A percentile compares a stretch with the other conserved stretches of the same genome.
phyloP scores from a whole-genome alignment of 2,888 invertebrate species.

The Criorhina ranunculi region DNA sequence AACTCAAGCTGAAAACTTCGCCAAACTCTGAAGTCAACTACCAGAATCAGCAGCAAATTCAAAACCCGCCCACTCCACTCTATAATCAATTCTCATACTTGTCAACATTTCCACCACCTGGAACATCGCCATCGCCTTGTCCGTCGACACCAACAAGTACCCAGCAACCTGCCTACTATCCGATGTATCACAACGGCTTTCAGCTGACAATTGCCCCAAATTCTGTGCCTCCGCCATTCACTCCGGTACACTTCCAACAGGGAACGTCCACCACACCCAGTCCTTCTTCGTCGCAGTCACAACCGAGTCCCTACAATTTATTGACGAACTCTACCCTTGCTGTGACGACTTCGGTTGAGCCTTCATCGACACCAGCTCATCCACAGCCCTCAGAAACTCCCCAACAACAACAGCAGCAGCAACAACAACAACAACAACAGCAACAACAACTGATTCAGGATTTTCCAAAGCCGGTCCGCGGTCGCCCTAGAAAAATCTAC shows the following conservation, averaged over 20 bases:
- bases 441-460: slow-evolving; percentile 81
- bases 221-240: slow-evolving; percentile 83
- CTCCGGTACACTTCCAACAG: slow-evolving; percentile 83
- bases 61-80: slow-evolving; percentile 81
- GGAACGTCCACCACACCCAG: slow-evolving; percentile 72
- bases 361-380: slow-evolving; percentile 52
- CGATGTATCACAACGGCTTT: slow-evolving; percentile 84
- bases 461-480: slow-evolving; percentile 83
- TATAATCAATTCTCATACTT: slow-evolving; percentile 84
- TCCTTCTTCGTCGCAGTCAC: slow-evolving; percentile 68
- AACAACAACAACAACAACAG: slow-evolving; percentile 78
- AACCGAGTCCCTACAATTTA: slow-evolving; percentile 77
- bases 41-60: slow-evolving; percentile 80
- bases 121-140: slow-evolving; percentile 78
- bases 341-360: slow-evolving; percentile 76
- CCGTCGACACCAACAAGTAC: slow-evolving; percentile 67
- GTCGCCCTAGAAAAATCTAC: slow-evolving; percentile 83
- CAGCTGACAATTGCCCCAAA: slow-evolving; percentile 83
- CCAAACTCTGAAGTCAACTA: slow-evolving; percentile 67
- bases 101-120: slow-evolving; percentile 81
- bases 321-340: slow-evolving; percentile 75
- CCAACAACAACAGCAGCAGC: slow-evolving; percentile 77
- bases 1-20: slow-evolving; percentile 57
- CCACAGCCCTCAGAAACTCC: slow-evolving; percentile 56
- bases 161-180: slow-evolving; percentile 80